Evolutionary conservation across 2,797 vertebrate species (phyloP), one percentile per base, ranked within the genome.

Genomic region (Betta splendens): DNA sequence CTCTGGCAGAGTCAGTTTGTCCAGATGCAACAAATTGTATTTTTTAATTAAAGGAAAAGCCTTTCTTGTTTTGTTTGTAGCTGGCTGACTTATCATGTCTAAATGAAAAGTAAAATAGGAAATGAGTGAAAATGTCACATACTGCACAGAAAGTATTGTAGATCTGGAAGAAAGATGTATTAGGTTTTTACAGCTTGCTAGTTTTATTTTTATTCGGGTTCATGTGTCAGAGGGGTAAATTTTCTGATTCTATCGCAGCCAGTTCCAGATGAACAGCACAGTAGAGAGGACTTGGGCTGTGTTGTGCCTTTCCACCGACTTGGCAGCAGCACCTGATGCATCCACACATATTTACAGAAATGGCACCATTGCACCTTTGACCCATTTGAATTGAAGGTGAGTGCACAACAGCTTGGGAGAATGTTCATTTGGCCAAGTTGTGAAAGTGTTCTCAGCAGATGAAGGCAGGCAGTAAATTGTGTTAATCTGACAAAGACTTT

Each of bases 251-350:
- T 72, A 61, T 71, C 70, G 75, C 64, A 96, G 95, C 90, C 94
- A 0, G 80, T 96, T 77, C 85, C 93, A 45, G 94, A 97, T 72
- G 94, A 98, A 48, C 92, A 93, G 50, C 94, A 96, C 57, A 93
- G 93, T 0, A 94, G 94, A 56, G 94, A 93, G 65, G 93, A 92
- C 18, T 96, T 96, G 69, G 94, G 95, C 42, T 96, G 96, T 15
- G 44, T 93, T 0, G 16, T 96, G 69, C 89, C 93, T 87, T 91
- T 96, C 68, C 90, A 90, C 16, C 92, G 89, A 1, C 84, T 92
- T 15, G 93, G 93, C 61, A 92, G 92, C 3, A 76, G 78, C 91
- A 0, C 83, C 91, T 20, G 94, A 97, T 29, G 85, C 92, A 0
- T 94, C 91, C 2, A 91, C 76, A 80, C 95, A 95, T 1, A 12